Evolutionary conservation across 2,888 invertebrate genomes (phyloP).

Genomic region (Dolomedes plantarius): DNA sequence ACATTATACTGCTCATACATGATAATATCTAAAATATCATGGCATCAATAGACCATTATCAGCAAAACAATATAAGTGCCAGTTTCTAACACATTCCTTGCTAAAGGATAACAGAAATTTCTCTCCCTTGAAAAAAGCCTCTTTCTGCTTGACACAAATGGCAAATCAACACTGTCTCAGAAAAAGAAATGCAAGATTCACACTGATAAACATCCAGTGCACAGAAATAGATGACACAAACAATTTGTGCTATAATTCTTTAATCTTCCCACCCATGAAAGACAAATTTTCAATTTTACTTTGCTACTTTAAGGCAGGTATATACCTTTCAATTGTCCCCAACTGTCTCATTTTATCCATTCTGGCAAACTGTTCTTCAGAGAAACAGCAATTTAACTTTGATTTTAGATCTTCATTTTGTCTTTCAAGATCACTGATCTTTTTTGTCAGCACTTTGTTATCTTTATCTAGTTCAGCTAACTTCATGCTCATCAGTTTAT

Average conservation of each 20-base stretch:
- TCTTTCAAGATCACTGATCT: conserved; percentile 49
- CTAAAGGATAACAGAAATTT: too few species aligned
- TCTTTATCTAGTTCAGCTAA: conserved; percentile 53
- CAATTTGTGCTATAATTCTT: not conserved
- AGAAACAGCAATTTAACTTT: conserved; percentile 59
- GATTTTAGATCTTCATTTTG: conserved; percentile 51
- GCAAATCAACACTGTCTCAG: not conserved
- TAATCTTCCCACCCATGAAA: not conserved
- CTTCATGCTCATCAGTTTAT: conserved; percentile 54
- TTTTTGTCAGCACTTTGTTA: conserved; percentile 57
- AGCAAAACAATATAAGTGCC: too few species aligned
- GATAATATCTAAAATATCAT: too few species aligned
- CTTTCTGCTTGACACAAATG: too few species aligned
- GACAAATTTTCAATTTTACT: not conserved
- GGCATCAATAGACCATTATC: too few species aligned
- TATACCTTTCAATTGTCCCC: conserved; percentile 60
- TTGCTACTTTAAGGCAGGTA: conserved; percentile 53
- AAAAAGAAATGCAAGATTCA: not conserved
- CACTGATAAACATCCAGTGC: not conserved
- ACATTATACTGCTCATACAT: too few species aligned
- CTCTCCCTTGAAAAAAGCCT: too few species aligned
- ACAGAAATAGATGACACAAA: not conserved
- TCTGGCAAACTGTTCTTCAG: conserved; percentile 54
- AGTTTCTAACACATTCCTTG: too few species aligned
- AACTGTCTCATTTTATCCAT: conserved; percentile 63